Evolutionary conservation across 2,797 vertebrate species (phyloP), one percentile per base, ranked within the genome.

Genomic region (Sparidentex hasta): DNA sequence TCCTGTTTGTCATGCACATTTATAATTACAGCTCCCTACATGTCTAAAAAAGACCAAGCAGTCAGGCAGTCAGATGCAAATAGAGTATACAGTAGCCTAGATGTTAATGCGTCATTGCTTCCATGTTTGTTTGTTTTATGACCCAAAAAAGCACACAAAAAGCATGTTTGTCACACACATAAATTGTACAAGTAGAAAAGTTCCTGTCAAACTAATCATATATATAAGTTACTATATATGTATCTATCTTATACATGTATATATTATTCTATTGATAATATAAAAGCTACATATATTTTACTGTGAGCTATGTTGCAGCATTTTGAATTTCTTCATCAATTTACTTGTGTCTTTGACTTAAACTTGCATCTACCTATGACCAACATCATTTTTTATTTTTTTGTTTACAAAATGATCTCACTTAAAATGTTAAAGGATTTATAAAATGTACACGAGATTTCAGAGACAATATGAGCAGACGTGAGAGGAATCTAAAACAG

Each of bases 1-100:
- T 79, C 79, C 69, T 38, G 16, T 82, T 70, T 52, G 65, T 71
- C 52, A 82, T 1, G 51, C 63, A 44, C 5, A 54, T 55, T 38
- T n/a, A 59, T 54, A 29, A 67, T 43, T 48, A 29, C 56, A 63
- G 72, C 57, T 44, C 48, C 55, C 43, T 65, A 6, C 61, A 50
- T 29, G 52, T 41, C 59, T 51, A 7, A n/a, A 29, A 69, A 41
- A 78, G 23, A 41, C 38, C 16, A 43, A 83, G 63, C 54, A 43
- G 58, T 57, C 51, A 56, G 23, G 63, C 54, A 54, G 58, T 57
- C 51, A 56, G 23, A 65, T 73, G 23, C n/a, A 46, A 51, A 66
- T 29, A 27, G 27, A 27, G 27, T 27, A 41, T 69, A 67, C 38
- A 44, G 41, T 65, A 67, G n/a, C 23, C n/a, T 55, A 27, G 61